Evolutionary conservation across 2,113 vertebrate species (phyloP).

Genomic region (Nerophis lumbriciformis): DNA sequence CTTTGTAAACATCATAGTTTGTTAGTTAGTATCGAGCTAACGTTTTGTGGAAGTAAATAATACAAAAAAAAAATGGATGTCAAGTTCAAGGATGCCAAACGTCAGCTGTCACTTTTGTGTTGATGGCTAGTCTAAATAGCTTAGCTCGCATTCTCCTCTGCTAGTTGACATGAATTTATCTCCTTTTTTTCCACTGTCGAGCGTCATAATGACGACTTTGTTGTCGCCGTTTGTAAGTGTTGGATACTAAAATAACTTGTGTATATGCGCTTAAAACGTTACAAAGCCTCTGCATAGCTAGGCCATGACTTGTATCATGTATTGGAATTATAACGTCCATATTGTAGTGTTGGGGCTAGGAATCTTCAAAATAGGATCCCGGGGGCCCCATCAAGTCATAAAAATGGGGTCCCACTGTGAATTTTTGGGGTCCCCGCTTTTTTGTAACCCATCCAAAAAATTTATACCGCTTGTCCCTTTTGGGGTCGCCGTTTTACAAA

Average conservation of each 20-base stretch:
- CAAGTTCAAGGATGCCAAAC: constrained; percentile 68
- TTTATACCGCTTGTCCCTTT: too few relatives aligned
- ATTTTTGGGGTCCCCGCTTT: too few relatives aligned
- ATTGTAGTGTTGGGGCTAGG: too few relatives aligned
- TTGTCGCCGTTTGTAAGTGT: constrained; percentile 18
- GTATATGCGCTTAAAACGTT: background rate
- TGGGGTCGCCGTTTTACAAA: too few relatives aligned
- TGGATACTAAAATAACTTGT: constrained; percentile 32
- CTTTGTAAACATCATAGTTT: background rate
- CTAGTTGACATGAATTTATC: background rate
- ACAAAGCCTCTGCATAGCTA: too few relatives aligned
- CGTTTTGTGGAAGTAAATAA: constrained; percentile 23
- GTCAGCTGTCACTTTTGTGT: constrained; percentile 66
- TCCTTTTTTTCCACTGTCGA: background rate
- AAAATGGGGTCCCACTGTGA: too few relatives aligned
- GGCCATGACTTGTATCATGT: too few relatives aligned
- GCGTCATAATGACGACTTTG: background rate
- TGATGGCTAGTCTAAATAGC: constrained; percentile 56
- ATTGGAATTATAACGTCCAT: too few relatives aligned
- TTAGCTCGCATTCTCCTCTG: constrained; percentile 46
- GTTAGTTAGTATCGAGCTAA: constrained; percentile 7
- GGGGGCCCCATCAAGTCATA: too few relatives aligned
- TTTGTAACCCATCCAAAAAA: too few relatives aligned
- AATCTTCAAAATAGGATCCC: too few relatives aligned
- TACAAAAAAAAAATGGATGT: constrained; percentile 51